These are phyloP conservation scores for Dicrostonyx torquatus DNA, from an alignment of 2,797 vertebrate species.

Conservation along the genomic window DNA sequence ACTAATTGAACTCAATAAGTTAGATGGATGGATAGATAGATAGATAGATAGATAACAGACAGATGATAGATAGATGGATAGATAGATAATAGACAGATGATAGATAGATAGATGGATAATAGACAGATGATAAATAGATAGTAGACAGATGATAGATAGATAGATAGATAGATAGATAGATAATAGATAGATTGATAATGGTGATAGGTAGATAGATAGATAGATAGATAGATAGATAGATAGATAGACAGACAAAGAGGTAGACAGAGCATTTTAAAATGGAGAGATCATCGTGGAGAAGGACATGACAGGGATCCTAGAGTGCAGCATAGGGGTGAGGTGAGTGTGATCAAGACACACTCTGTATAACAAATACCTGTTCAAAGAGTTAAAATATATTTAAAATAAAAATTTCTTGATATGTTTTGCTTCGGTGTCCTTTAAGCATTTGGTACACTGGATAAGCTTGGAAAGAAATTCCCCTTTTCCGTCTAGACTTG, in stretches of 20 bases:
- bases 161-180: not conserved
- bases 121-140: not conserved
- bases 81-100: too few relatives aligned
- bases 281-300: not conserved
- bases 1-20: not conserved
- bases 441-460: not conserved
- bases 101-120: not conserved
- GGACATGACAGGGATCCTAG: not conserved
- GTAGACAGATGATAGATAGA: not conserved
- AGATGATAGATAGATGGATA: not conserved
- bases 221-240: not conserved
- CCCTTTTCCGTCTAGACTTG: not conserved
- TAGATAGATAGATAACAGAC: not conserved
- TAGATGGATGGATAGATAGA: not conserved
- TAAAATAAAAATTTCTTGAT: not conserved
- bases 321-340: not conserved
- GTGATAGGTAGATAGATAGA: not conserved
- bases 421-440: not conserved
- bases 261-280: not conserved
- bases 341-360: not conserved
- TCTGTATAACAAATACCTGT: not conserved
- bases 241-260: rapidly evolving
- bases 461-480: not conserved
- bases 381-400: not conserved
- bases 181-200: too few relatives aligned